Percentiles rank a stretch among this genome's conserved stretches.
Evolutionary conservation across 1,140 invertebrate genomes (phyloP).

Genomic region (Mya arenaria): DNA sequence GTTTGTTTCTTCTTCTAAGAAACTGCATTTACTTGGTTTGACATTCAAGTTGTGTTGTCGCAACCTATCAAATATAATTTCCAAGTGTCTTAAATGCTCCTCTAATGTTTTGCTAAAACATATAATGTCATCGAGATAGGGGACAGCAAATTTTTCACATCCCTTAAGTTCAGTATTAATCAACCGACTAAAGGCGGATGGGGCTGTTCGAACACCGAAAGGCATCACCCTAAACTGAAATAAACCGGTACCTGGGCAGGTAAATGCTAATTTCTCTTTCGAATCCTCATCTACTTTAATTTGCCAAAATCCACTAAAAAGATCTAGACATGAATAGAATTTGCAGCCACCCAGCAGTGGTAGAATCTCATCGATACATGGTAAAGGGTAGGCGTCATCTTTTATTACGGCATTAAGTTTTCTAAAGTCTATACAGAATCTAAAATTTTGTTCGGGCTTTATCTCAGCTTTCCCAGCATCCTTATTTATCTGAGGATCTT

Average conservation of each 20-base stretch:
- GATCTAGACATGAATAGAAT: conserved; percentile 60
- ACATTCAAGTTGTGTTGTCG: neutral
- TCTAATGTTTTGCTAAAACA: neutral
- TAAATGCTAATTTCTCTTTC: conserved; percentile 50
- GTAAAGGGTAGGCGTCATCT: conserved; percentile 63
- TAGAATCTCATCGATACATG: conserved; percentile 70
- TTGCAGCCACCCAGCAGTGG: conserved; percentile 44
- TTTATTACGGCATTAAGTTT: neutral
- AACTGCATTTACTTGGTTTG: conserved; percentile 20
- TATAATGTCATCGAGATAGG: conserved; percentile 9
- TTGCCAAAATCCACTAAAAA: conserved; percentile 38
- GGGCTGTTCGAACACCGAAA: conserved; percentile 59
- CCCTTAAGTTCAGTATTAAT: conserved; percentile 5
- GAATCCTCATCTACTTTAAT: conserved; percentile 41
- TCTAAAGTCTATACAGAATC: conserved; percentile 13
- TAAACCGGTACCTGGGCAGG: conserved; percentile 20
- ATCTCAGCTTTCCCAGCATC: too few species aligned
- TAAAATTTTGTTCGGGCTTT: neutral
- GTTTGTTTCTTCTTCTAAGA: conserved; percentile 28
- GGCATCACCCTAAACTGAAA: conserved; percentile 61
- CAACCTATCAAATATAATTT: conserved; percentile 13
- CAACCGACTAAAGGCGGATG: neutral
- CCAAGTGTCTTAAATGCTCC: neutral
- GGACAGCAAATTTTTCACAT: neutral
- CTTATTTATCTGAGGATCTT: too few species aligned